phyloP scores from a whole-genome alignment of 2,797 vertebrate genomes.

The Petrocephalus schoutedeni region DNA sequence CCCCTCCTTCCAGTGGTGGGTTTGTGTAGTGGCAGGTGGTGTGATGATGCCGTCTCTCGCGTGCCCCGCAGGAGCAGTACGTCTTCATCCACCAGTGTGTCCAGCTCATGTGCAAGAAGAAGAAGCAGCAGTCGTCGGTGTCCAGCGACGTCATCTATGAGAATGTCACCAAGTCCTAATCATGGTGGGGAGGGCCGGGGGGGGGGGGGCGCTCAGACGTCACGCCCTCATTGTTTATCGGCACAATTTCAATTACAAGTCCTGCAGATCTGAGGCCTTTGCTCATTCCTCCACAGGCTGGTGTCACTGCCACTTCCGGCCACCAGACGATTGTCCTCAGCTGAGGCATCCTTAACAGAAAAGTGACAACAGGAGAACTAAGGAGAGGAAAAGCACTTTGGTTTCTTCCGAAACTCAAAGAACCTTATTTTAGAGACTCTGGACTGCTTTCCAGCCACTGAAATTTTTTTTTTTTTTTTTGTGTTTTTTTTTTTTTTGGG shows the following conservation, averaged over 20 bases:
- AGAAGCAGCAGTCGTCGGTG: slow-evolving; percentile 83
- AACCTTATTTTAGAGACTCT: slow-evolving; percentile 79
- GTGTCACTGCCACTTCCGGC: background rate
- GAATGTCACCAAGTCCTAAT: slow-evolving; percentile 89
- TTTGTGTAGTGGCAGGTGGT: background rate
- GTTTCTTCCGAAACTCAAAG: background rate
- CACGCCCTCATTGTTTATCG: background rate
- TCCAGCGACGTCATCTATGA: slow-evolving; percentile 90
- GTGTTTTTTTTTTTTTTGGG: background rate
- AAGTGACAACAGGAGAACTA: slow-evolving; percentile 30
- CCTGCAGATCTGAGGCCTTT: background rate
- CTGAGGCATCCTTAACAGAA: slow-evolving; percentile 48
- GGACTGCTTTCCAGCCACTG: slow-evolving; percentile 57
- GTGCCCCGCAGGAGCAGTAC: slow-evolving; percentile 80
- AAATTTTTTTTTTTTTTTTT: slow-evolving; percentile 25
- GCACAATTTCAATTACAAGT: background rate
- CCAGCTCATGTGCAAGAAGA: slow-evolving; percentile 91
- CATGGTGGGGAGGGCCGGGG: slow-evolving; percentile 20
- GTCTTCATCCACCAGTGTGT: slow-evolving; percentile 97
- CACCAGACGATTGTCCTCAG: slow-evolving; percentile 58
- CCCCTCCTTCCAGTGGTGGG: background rate
- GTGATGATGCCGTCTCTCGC: background rate
- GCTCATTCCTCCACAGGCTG: background rate
- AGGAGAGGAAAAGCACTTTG: slow-evolving; percentile 11
- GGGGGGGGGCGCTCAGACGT: too few species aligned